phyloP scores from a whole-genome alignment of 2,888 invertebrate genomes.

The Mesorhabditis sp. region DNA sequence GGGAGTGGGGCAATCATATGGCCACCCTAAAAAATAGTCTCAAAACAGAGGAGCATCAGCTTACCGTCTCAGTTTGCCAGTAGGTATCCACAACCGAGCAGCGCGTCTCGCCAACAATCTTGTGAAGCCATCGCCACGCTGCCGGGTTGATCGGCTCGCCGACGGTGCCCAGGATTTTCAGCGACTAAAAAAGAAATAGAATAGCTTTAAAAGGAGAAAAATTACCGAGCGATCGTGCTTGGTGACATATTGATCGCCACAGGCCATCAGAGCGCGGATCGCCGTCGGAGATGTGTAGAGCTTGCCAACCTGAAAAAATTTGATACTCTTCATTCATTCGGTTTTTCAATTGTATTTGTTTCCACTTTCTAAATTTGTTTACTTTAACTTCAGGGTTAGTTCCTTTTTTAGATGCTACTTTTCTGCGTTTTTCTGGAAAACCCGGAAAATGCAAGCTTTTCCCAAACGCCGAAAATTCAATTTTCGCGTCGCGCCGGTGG shows the following conservation, averaged over 20 bases:
- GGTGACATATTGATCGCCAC: slow-evolving; percentile 78
- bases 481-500: too few relatives aligned
- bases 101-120: slow-evolving; percentile 59
- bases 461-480: too few relatives aligned
- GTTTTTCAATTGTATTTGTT: too few relatives aligned
- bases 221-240: slow-evolving; percentile 64
- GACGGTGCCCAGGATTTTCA: slow-evolving; percentile 86
- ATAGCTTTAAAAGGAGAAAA: background rate
- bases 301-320: slow-evolving; percentile 68
- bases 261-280: slow-evolving; percentile 90
- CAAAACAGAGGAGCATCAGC: slow-evolving; percentile 12
- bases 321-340: too few relatives aligned
- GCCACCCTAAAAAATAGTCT: slow-evolving; percentile 71
- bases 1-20: slow-evolving; percentile 93
- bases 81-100: slow-evolving; percentile 92
- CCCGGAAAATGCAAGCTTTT: too few relatives aligned
- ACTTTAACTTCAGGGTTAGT: background rate
- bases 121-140: slow-evolving; percentile 56
- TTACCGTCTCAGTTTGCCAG: slow-evolving; percentile 94
- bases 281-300: slow-evolving; percentile 99
- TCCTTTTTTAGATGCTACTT: too few relatives aligned
- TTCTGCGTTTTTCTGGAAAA: too few relatives aligned
- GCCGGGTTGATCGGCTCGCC: slow-evolving; percentile 98
- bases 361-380: background rate
- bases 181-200: slow-evolving; percentile 26